Base-by-base conservation (phyloP, 2,113 vertebrate genomes). In the Calonectris borealis region DNA sequence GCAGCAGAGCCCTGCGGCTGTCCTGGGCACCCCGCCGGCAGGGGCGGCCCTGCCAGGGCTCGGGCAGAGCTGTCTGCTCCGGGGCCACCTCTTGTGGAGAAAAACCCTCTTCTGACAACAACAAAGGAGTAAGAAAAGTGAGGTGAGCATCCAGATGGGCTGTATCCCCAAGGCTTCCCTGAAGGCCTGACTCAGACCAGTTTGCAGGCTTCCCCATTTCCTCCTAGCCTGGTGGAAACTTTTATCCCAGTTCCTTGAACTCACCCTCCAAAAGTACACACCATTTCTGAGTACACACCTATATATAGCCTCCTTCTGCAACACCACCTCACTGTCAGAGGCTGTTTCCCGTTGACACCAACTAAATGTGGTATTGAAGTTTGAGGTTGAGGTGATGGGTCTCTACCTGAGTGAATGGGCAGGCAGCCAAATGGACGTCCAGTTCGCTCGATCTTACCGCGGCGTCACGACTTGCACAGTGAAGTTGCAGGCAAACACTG, bases 161-260 rank as follows among this genome's bases (percentile, higher is more conserved):
- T 91, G 52, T 34, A 95, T 55, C 83, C 36, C 65, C 2, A 7
- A 90, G 88, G 71, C 93, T 96, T 96, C 96, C 90, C 96, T 89
- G 95, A 92, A 96, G 90, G 34, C 72, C 70, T 96, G 95, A 96
- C 83, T 95, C 95, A 96, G 88, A 94, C 15, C 3, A 5, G 26
- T 76, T 84, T 92, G 80, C 77, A 95, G 90, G 95, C 49, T 97
- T 96, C 86, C 95, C 96, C 57, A 72, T 95, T 95, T 94, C 88
- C 90, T 94, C n/a, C 32, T 64, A 48, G 69, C 36, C 68, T 70
- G 83, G 77, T 96, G 94, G 95, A 97, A 96, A 96, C 77, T 92
- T 96, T 90, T 93, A 69, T 88, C 61, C 90, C 7, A 2, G 55
- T 92, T 96, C 80, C 94, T 96, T 93, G 91, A 97, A 93, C 80